A percentile compares a stretch with the other conserved stretches of the same genome.
These are phyloP conservation scores for Indri indri DNA, from an alignment of 2,113 vertebrate genomes.

Conservation along the genomic window DNA sequence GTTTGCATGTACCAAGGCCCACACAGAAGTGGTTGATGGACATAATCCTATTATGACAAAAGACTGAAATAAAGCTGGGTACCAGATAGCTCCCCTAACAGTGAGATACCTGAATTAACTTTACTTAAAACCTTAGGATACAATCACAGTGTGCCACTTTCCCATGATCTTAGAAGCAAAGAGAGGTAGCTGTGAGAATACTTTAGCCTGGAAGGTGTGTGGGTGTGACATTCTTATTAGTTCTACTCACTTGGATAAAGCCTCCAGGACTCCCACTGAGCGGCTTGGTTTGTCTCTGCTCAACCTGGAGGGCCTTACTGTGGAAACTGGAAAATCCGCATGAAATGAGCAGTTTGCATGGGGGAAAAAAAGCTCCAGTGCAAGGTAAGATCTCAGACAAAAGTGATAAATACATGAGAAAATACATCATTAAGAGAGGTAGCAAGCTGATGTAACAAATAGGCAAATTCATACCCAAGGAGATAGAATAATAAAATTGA, in stretches of 20 bases:
- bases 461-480: not conserved
- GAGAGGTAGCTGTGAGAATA: not conserved
- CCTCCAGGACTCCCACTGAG: not conserved
- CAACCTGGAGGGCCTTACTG: not conserved
- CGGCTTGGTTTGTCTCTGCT: not conserved
- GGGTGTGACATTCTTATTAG: not conserved
- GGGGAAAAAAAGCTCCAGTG: not conserved
- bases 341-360: not conserved
- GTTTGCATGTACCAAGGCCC: not conserved
- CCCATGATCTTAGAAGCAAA: not conserved
- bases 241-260: not conserved
- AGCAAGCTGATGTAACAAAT: not conserved
- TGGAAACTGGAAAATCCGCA: not conserved
- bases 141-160: not conserved
- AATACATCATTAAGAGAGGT: not conserved
- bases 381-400: not conserved
- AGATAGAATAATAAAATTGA: not conserved
- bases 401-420: not conserved
- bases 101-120: not conserved
- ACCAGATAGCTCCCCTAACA: not conserved
- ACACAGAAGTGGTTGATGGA: not conserved
- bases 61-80: not conserved
- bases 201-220: not conserved
- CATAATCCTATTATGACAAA: not conserved
- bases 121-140: not conserved